These are phyloP conservation scores for Parauchenoglanis ngamensis DNA, from an alignment of 2,797 vertebrate genomes.

Conservation along the genomic window DNA sequence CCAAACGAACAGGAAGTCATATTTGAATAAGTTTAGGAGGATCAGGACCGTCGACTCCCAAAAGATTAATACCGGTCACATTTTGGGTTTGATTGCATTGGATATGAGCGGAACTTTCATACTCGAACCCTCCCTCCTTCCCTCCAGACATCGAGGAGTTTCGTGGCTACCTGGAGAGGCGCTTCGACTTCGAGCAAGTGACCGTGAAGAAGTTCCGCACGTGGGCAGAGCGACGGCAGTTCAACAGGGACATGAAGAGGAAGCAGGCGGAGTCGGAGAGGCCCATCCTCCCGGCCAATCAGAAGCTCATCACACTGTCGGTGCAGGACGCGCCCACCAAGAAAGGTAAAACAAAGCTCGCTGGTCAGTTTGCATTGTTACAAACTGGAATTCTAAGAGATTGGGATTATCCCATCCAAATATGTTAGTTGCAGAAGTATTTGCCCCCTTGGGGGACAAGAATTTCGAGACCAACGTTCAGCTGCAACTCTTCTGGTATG, in stretches of 20 bases:
- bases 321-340: slow-evolving; percentile 97
- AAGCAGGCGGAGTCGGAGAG: slow-evolving; percentile 95
- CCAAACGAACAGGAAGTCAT: too few species aligned
- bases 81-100: neutral
- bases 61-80: neutral
- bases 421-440: neutral
- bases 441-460: neutral
- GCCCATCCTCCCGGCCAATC: slow-evolving; percentile 95
- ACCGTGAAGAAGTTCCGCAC: slow-evolving; percentile 98
- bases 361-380: too few species aligned
- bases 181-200: slow-evolving; percentile 98
- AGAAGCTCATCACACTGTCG: slow-evolving; percentile 97
- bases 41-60: neutral
- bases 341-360: slow-evolving; percentile 80
- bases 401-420: neutral
- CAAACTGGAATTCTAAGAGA: neutral
- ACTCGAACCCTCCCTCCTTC: neutral
- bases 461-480: neutral
- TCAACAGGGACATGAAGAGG: slow-evolving; percentile 97
- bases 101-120: neutral
- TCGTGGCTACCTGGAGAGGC: slow-evolving; percentile 88
- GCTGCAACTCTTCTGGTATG: neutral
- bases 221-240: slow-evolving; percentile 96
- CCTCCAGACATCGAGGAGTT: slow-evolving; percentile 91
- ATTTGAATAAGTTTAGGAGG: neutral